phyloP scores from a whole-genome alignment of 2,113 vertebrate genomes.

The Promerops cafer region DNA sequence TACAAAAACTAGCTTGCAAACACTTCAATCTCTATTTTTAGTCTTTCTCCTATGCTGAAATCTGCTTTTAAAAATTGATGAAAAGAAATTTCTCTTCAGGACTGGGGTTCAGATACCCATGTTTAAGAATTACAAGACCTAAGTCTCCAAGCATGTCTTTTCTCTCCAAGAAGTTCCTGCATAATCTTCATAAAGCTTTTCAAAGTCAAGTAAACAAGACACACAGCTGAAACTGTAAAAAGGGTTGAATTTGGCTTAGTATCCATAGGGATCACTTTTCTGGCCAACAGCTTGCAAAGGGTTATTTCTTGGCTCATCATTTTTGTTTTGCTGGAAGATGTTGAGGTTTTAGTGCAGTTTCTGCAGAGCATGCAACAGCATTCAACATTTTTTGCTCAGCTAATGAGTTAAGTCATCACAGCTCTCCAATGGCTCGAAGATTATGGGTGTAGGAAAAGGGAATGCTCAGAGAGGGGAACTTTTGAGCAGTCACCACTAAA shows the following conservation, averaged over 20 bases:
- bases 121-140: neutral
- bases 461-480: conserved; percentile 21
- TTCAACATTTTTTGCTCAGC: neutral
- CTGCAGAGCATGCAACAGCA: neutral
- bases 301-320: neutral
- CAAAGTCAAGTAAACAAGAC: neutral
- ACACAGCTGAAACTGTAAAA: neutral
- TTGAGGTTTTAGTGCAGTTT: neutral
- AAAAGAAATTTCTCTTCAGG: neutral
- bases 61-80: neutral
- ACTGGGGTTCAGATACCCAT: neutral
- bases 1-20: neutral
- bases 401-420: conserved; percentile 16
- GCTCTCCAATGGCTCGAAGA: conserved; percentile 16
- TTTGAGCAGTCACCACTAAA: conserved; percentile 26
- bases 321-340: conserved; percentile 9
- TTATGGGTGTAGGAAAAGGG: conserved; percentile 51
- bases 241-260: neutral
- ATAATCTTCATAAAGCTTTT: neutral
- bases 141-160: neutral
- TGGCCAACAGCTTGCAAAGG: neutral
- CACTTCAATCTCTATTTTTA: neutral
- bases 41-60: neutral
- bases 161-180: neutral
- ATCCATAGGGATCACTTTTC: neutral